Conservation (phyloP, 2,113 vertebrate genomes). For the Panthera uncia region DNA sequence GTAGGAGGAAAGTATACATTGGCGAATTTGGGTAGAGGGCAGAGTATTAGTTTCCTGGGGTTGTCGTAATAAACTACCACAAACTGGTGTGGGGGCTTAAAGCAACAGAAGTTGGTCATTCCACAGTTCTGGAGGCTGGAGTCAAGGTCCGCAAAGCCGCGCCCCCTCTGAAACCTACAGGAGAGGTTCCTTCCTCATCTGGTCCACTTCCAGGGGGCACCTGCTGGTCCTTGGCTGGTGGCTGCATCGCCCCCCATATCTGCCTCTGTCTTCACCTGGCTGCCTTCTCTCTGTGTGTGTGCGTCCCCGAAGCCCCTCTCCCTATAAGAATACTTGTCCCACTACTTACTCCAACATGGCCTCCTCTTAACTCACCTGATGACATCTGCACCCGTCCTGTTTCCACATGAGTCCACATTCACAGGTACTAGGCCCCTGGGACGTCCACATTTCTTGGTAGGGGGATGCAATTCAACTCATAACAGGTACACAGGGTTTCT, state of each 20-base stretch:
- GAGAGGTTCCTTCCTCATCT: accelerated
- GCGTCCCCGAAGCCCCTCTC: background rate
- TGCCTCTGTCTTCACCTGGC: accelerated
- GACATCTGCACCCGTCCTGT: accelerated
- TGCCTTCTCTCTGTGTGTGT: background rate
- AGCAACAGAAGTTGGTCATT: background rate
- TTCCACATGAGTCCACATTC: background rate
- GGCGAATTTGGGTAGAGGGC: background rate
- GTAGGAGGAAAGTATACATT: background rate
- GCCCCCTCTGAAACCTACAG: background rate
- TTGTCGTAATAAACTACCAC: background rate
- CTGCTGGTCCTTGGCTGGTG: no score
- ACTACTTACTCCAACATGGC: no score
- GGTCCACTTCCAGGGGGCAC: accelerated
- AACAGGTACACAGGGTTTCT: accelerated
- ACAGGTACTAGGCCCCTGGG: no score
- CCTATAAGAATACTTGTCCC: accelerated
- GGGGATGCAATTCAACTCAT: accelerated
- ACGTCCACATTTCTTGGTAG: background rate
- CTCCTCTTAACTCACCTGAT: no score
- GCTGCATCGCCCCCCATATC: accelerated
- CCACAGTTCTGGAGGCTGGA: background rate
- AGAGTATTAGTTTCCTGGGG: background rate
- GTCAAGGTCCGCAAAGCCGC: accelerated
- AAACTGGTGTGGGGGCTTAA: background rate